Evolutionary conservation across 2,113 vertebrate species (phyloP).

Genomic region (Catharus fuscescens): DNA sequence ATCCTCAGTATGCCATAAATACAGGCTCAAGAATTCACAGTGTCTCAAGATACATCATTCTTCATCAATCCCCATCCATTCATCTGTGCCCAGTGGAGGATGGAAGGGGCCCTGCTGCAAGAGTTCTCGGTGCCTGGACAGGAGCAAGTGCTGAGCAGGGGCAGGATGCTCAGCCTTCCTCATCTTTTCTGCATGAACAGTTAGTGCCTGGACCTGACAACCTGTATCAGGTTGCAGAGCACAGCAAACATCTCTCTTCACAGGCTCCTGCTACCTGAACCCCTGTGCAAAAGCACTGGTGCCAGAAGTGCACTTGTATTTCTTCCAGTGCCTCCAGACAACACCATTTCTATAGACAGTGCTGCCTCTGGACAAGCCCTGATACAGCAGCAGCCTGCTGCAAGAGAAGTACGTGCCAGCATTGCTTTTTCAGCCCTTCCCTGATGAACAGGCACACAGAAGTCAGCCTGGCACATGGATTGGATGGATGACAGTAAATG

Average conservation of each 20-base stretch:
- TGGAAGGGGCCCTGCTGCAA: background rate
- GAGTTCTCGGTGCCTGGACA: background rate
- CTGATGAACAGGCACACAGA: background rate
- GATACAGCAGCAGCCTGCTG: background rate
- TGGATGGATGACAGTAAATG: background rate
- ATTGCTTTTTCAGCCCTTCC: background rate
- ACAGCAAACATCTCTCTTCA: background rate
- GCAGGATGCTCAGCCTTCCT: background rate
- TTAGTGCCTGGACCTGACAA: background rate
- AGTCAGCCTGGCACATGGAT: background rate
- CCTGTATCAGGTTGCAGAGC: background rate
- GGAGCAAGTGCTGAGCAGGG: fast-evolving
- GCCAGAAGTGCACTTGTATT: fast-evolving
- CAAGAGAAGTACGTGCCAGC: background rate
- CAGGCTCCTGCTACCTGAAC: background rate
- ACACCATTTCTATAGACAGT: background rate
- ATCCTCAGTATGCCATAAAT: background rate
- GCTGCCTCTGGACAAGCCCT: background rate
- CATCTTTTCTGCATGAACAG: background rate
- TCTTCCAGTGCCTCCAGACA: background rate
- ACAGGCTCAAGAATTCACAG: background rate
- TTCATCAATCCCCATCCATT: too few relatives aligned
- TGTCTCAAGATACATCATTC: fast-evolving
- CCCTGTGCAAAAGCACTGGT: background rate
- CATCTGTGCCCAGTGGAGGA: background rate